Conservation (phyloP, 2,888 invertebrate species). For the Melangyna quadrimaculata region DNA sequence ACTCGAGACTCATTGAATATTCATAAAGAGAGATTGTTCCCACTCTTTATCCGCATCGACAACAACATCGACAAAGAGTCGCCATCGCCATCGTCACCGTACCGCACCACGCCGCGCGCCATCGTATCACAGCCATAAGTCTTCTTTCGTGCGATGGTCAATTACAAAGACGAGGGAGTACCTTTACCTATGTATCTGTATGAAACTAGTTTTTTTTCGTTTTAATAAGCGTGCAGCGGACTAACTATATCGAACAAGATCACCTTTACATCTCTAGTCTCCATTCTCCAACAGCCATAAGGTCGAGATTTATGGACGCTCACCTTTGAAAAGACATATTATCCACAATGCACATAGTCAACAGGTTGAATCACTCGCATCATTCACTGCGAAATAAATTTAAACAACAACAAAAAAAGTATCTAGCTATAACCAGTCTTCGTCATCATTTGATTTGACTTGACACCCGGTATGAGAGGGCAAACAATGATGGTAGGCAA, state of each 20-base stretch:
- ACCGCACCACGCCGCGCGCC: background rate
- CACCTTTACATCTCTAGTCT: constrained; percentile 25
- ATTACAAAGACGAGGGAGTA: constrained; percentile 38
- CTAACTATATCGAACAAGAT: constrained; percentile 46
- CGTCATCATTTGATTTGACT: constrained; percentile 46
- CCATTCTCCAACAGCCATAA: background rate
- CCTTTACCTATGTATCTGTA: too few species aligned
- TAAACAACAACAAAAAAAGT: constrained; percentile 18
- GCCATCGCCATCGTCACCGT: background rate
- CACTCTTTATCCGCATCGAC: constrained; percentile 25
- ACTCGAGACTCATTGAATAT: constrained; percentile 66
- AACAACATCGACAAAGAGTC: constrained; percentile 34
- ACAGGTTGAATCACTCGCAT: constrained; percentile 67
- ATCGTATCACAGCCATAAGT: background rate
- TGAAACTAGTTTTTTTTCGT: constrained; percentile 51
- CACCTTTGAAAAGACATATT: constrained; percentile 32
- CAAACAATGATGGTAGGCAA: background rate
- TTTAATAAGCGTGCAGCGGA: constrained; percentile 39
- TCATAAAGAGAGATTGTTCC: constrained; percentile 53
- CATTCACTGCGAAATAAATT: constrained; percentile 7
- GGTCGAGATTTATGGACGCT: constrained; percentile 54
- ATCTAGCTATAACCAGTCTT: constrained; percentile 51
- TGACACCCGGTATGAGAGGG: constrained; percentile 36
- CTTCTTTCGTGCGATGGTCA: constrained; percentile 58
- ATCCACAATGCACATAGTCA: constrained; percentile 38